Evolutionary conservation across 2,113 vertebrate genomes (phyloP), one percentile per base, ranked within the genome.

Genomic region (Anguilla rostrata): DNA sequence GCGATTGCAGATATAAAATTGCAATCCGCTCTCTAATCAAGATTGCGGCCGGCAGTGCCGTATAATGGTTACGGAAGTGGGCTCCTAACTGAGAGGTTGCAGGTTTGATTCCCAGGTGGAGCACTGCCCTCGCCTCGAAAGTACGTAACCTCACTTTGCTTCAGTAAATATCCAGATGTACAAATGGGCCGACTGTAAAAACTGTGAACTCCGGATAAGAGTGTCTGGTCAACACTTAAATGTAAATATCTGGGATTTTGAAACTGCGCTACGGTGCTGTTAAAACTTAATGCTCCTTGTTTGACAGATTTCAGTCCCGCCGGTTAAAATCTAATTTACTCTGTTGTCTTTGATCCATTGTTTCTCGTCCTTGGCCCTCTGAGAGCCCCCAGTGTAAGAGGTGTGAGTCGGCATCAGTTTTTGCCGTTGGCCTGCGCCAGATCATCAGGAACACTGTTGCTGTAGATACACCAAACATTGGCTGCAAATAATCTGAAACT

Each of bases 341-440:
- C 84, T 46, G 78, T 86, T 82, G 83, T 60, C 78, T 34, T 88
- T 86, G 81, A 84, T 66, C 85, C 39, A 75, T 22, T 87, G 46
- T 89, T 85, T 34, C 53, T 79, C 90, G 87, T 56, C 60, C 39
- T 87, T 20, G 16, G 82, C 80, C 81, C 84, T 39, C 82, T 29
- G 34, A 81, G 86, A 87, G 78, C 84, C 81, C 81, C 81, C 46
- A 22, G 71, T 75, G 20, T 75, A 34, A n/a, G 5, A 22, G 9
- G 9, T 7, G 71, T 34, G 15, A 22, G 71, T 12, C 22, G n/a
- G 71, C 26, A 66, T 7, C 71, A 34, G n/a, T 26, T 12, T 34
- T 22, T 5, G 20, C 39, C 46, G 20, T 66, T 8, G 9, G n/a
- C n/a, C 26, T 34, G 26, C 12, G 71, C 39, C 60, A 43, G 75